Conservation (phyloP, 2,113 vertebrate species). For the Pyxicephalus adspersus region DNA sequence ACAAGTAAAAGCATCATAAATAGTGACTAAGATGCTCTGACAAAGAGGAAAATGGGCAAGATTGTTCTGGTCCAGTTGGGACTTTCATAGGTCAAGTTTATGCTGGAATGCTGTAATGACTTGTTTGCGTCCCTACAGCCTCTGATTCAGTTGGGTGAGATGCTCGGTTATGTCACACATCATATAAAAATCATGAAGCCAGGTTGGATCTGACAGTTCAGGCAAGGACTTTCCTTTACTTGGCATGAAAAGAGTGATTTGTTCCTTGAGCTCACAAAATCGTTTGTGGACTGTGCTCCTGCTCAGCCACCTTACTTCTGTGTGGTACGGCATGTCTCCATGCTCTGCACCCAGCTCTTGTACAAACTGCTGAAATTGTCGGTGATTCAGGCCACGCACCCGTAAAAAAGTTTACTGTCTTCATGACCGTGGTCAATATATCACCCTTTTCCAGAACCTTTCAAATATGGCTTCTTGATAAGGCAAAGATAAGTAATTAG, state of each 20-base stretch:
- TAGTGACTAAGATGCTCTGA: constrained; percentile 57
- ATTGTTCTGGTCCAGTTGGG: neutral
- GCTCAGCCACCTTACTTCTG: no score
- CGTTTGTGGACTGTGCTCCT: no score
- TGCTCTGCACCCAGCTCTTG: no score
- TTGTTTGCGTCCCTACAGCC: constrained; percentile 49
- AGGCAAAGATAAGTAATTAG: constrained; percentile 63
- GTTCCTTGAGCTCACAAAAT: no score
- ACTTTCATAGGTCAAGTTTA: constrained; percentile 6
- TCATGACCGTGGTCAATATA: no score
- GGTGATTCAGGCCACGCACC: no score
- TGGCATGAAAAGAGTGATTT: no score
- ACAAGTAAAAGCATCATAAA: constrained; percentile 55
- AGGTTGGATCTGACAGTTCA: constrained; percentile 48
- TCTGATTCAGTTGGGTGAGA: constrained; percentile 52
- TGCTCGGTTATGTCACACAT: constrained; percentile 53
- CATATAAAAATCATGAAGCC: constrained; percentile 50
- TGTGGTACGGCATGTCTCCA: no score
- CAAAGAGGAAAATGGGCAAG: constrained; percentile 53
- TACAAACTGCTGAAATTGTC: no score
- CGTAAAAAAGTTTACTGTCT: no score
- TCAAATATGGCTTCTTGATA: constrained; percentile 60
- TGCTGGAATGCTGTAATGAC: constrained; percentile 6
- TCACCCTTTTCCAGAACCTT: no score
- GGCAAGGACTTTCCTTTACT: constrained; percentile 40